Evolutionary conservation across 2,888 invertebrate genomes (phyloP).

Genomic region (Xylota sylvarum): DNA sequence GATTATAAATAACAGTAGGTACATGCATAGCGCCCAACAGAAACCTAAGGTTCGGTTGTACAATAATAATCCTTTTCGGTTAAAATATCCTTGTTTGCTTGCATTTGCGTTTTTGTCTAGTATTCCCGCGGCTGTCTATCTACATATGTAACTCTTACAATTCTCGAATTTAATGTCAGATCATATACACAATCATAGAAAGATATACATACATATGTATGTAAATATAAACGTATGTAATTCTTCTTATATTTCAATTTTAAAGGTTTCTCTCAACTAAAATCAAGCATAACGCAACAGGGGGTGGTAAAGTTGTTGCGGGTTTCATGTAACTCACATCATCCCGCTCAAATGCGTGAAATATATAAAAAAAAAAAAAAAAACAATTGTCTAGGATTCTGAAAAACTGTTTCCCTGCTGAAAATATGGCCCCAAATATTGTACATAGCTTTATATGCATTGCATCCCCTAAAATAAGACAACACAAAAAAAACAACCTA

Average conservation of each 20-base stretch:
- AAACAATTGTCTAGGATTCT: slow-evolving; percentile 59
- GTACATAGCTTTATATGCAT: slow-evolving; percentile 36
- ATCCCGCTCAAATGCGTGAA: slow-evolving; percentile 46
- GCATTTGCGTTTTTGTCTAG: neutral
- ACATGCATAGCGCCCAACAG: neutral
- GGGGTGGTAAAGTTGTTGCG: slow-evolving; percentile 31
- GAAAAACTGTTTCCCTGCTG: slow-evolving; percentile 44
- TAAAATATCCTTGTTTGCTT: neutral
- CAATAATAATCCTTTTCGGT: neutral
- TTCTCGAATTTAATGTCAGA: slow-evolving; percentile 34
- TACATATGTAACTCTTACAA: neutral
- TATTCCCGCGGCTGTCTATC: neutral
- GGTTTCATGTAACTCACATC: slow-evolving; percentile 41
- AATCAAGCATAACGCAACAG: slow-evolving; percentile 58
- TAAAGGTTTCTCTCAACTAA: slow-evolving; percentile 46
- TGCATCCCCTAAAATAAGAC: slow-evolving; percentile 49
- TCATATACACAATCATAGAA: slow-evolving; percentile 10
- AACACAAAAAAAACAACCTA: slow-evolving; percentile 1
- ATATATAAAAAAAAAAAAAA: slow-evolving; percentile 14
- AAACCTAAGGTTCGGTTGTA: neutral
- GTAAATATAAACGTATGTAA: neutral
- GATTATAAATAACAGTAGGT: no score
- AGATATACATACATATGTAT: neutral
- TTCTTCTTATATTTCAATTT: slow-evolving; percentile 36
- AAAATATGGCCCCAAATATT: slow-evolving; percentile 39